A percentile compares a stretch with the other conserved stretches of the same genome.
These are phyloP conservation scores for Orientallactaga sibirica DNA, from an alignment of 2,797 vertebrate genomes.

Conservation along the genomic window DNA sequence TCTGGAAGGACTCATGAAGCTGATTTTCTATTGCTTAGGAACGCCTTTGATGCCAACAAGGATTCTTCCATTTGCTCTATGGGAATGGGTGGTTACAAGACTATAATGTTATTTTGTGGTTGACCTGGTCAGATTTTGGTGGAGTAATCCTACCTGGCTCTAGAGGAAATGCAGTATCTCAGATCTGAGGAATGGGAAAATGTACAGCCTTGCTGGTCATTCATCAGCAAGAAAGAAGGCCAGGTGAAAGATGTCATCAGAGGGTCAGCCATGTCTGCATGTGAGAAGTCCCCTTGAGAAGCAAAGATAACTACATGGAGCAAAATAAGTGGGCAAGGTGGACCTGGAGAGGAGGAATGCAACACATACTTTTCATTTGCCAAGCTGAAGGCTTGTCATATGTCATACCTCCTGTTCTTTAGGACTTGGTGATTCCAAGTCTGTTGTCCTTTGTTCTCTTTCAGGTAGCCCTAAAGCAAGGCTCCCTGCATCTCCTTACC, in stretches of 20 bases:
- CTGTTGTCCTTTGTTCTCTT: background rate
- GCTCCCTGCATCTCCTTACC: too few species aligned
- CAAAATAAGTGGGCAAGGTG: background rate
- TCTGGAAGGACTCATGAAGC: background rate
- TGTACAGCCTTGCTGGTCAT: background rate
- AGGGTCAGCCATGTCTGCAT: background rate
- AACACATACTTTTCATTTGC: background rate
- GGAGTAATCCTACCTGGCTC: too few species aligned
- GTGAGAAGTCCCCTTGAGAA: background rate
- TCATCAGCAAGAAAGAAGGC: background rate
- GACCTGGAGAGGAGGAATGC: background rate
- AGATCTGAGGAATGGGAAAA: background rate
- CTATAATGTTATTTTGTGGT: background rate
- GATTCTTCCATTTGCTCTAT: conserved; percentile 7
- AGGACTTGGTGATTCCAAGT: background rate
- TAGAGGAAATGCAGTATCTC: background rate
- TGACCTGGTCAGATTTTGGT: background rate
- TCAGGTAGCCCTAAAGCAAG: background rate
- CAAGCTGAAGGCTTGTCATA: background rate
- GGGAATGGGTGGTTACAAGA: background rate
- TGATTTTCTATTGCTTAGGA: background rate
- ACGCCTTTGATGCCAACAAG: background rate
- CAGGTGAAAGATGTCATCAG: background rate
- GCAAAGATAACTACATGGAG: background rate
- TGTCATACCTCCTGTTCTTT: background rate